These are phyloP conservation scores for Cantharis flavilabris DNA, from an alignment of 2,888 invertebrate species.

Conservation along the genomic window DNA sequence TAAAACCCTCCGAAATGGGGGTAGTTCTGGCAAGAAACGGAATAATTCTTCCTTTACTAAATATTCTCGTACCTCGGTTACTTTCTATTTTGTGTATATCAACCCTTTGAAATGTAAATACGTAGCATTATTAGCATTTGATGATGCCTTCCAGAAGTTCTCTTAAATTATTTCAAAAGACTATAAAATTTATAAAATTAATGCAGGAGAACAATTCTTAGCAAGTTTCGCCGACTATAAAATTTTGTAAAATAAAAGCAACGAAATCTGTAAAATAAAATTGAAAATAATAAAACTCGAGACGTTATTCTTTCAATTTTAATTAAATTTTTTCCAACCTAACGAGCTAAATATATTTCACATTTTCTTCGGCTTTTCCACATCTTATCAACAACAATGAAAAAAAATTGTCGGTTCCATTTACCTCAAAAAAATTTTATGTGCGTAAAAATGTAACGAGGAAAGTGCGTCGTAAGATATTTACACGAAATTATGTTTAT, in stretches of 20 bases:
- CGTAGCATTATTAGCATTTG: neutral
- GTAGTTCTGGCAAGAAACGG: neutral
- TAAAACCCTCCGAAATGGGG: neutral
- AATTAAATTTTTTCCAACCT: neutral
- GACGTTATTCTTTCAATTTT: neutral
- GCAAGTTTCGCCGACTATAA: neutral
- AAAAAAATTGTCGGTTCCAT: neutral
- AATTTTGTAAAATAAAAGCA: neutral
- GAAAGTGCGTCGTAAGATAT: constrained; percentile 6
- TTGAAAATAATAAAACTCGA: neutral
- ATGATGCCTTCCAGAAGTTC: neutral
- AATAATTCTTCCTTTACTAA: neutral
- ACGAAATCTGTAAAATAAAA: neutral
- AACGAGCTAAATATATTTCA: neutral
- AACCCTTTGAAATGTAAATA: neutral
- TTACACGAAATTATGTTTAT: constrained; percentile 19
- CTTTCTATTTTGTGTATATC: neutral
- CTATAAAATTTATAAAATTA: neutral
- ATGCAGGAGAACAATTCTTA: neutral
- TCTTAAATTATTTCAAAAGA: neutral
- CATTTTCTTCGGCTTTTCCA: neutral
- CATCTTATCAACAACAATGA: neutral
- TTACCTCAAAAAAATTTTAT: constrained; percentile 1
- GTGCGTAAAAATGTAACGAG: neutral
- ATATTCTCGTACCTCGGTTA: neutral